These are phyloP conservation scores for Coptodon bakossiorum DNA, from an alignment of 2,113 vertebrate genomes.

Conservation along the genomic window DNA sequence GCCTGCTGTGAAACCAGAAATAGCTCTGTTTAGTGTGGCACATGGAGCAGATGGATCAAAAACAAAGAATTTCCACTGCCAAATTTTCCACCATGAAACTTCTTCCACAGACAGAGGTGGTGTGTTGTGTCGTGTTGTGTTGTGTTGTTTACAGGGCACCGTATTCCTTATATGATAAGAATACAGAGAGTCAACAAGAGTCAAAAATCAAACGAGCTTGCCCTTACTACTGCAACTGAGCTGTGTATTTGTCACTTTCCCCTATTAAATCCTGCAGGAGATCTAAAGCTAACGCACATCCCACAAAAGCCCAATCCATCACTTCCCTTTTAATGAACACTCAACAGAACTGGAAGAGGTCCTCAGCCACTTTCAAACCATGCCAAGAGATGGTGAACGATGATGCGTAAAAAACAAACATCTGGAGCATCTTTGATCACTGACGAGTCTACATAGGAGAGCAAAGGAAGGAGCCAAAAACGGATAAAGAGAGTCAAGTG, in stretches of 20 bases:
- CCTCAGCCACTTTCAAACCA: constrained; percentile 44
- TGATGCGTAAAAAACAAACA: constrained; percentile 48
- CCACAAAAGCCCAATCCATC: constrained; percentile 52
- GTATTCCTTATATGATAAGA: constrained; percentile 36
- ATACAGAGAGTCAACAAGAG: neutral
- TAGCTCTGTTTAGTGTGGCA: constrained; percentile 35
- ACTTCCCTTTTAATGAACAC: constrained; percentile 19
- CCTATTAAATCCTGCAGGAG: constrained; percentile 43
- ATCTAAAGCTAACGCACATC: constrained; percentile 22
- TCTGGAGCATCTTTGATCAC: constrained; percentile 52
- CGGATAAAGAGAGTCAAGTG: neutral
- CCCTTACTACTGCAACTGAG: constrained; percentile 38
- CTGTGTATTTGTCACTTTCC: constrained; percentile 28
- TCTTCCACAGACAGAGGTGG: constrained; percentile 42
- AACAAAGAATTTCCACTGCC: constrained; percentile 41
- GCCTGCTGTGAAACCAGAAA: constrained; percentile 38
- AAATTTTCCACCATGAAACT: constrained; percentile 32
- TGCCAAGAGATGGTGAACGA: constrained; percentile 48
- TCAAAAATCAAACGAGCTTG: constrained; percentile 46
- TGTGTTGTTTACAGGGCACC: neutral
- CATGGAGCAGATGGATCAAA: constrained; percentile 45
- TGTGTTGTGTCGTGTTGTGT: neutral
- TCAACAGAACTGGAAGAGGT: neutral
- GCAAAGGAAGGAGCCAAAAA: neutral
- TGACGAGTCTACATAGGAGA: constrained; percentile 19